Conservation (phyloP, 2,113 vertebrate species). For the Daphoenositta chrysoptera region DNA sequence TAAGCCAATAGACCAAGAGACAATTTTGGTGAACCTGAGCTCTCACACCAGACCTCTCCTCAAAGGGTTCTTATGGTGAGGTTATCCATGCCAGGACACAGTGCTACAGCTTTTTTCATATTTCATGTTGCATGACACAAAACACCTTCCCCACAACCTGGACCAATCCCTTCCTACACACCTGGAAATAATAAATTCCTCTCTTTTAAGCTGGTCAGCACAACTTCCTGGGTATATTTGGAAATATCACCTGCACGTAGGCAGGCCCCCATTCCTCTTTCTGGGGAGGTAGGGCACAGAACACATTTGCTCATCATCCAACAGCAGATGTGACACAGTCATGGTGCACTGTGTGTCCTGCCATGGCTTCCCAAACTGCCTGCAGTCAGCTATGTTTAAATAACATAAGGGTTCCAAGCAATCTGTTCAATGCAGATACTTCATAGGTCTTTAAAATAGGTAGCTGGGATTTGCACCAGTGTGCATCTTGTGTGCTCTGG, state of each 20-base stretch:
- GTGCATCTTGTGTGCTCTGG: neutral
- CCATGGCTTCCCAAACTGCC: neutral
- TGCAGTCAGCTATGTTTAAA: neutral
- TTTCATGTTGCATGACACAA: neutral
- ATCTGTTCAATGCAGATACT: neutral
- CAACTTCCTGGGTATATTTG: neutral
- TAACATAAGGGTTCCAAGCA: neutral
- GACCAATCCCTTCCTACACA: neutral
- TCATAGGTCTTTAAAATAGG: neutral
- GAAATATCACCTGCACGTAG: neutral
- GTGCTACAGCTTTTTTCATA: neutral
- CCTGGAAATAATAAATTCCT: neutral
- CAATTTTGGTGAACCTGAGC: neutral
- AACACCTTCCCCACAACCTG: neutral
- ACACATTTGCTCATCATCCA: neutral
- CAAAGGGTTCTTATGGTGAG: neutral
- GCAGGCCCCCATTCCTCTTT: neutral
- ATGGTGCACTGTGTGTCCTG: neutral
- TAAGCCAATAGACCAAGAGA: neutral
- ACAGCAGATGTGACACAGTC: neutral
- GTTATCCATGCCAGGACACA: neutral
- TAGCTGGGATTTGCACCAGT: neutral
- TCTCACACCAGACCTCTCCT: neutral
- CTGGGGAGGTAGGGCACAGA: neutral
- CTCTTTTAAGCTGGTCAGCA: neutral